These are phyloP conservation scores for Dendrolimus pini DNA, from an alignment of 2,888 invertebrate genomes.

Conservation along the genomic window DNA sequence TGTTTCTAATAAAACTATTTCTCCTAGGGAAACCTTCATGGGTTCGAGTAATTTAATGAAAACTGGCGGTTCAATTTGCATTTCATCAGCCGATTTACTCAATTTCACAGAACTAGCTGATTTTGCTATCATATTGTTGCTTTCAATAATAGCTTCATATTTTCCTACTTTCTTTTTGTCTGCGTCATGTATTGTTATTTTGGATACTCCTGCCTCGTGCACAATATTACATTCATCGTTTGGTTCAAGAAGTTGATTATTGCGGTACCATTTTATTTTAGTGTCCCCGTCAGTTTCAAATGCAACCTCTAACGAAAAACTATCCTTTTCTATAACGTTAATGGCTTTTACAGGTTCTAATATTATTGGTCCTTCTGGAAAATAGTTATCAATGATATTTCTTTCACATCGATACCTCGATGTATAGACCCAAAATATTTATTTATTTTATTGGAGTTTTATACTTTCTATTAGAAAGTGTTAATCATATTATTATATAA, in stretches of 20 bases:
- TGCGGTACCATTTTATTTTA: conserved; percentile 90
- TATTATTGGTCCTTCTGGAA: conserved; percentile 79
- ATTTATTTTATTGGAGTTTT: no score
- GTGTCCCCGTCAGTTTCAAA: conserved; percentile 84
- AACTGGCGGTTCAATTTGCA: conserved; percentile 81
- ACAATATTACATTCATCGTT: conserved; percentile 78
- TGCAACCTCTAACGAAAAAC: conserved; percentile 81
- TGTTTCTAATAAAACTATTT: conserved; percentile 87
- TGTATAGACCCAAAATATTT: not conserved
- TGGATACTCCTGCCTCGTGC: conserved; percentile 78
- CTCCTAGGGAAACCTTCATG: conserved; percentile 82
- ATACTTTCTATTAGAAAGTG: no score
- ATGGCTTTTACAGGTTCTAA: conserved; percentile 86
- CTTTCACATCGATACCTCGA: not conserved
- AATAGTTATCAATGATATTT: conserved; percentile 29
- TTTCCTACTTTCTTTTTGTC: conserved; percentile 88
- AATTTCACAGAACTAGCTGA: conserved; percentile 90
- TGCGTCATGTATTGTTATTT: conserved; percentile 79
- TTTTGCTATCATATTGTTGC: conserved; percentile 85
- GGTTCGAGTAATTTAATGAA: conserved; percentile 85
- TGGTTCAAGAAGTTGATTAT: conserved; percentile 84
- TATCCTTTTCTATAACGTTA: conserved; percentile 81
- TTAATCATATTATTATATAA: no score
- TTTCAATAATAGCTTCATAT: conserved; percentile 90
- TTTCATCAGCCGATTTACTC: conserved; percentile 75